Evolutionary conservation across 35 echinoderm and acorn worm species (phyloP).

Genomic region (Ptychodera flava): DNA sequence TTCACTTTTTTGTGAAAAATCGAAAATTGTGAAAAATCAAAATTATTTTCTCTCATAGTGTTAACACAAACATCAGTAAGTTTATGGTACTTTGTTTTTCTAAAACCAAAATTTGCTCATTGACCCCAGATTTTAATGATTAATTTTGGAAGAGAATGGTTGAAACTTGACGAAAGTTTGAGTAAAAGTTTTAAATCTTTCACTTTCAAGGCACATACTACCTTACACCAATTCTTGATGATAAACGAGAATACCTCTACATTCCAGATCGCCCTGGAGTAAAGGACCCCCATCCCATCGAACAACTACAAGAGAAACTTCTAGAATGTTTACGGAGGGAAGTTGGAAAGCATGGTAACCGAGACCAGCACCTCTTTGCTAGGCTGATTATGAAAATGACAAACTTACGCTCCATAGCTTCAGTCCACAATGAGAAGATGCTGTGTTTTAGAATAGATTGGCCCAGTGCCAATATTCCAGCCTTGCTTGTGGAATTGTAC

Average conservation of each 20-base stretch:
- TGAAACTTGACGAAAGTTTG: too few species aligned
- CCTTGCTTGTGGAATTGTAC: slow-evolving; percentile 5
- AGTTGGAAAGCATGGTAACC: not conserved
- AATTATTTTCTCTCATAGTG: not conserved
- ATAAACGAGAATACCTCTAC: too few species aligned
- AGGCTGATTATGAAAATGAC: slow-evolving; percentile 20
- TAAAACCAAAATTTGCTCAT: too few species aligned
- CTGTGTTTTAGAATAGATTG: slow-evolving; percentile 4
- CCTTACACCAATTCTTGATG: too few species aligned
- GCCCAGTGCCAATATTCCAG: not conserved
- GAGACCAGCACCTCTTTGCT: slow-evolving; percentile 3
- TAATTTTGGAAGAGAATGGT: too few species aligned
- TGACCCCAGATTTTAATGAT: too few species aligned
- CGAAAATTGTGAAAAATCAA: not conserved
- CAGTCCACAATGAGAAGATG: slow-evolving; percentile 14
- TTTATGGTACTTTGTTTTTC: too few species aligned
- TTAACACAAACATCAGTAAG: too few species aligned
- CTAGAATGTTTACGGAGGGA: slow-evolving; percentile 18
- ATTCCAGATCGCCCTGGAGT: slow-evolving; percentile 3
- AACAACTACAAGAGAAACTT: slow-evolving; percentile 8
- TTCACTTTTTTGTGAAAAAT: not conserved
- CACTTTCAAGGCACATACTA: too few species aligned
- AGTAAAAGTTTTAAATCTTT: too few species aligned
- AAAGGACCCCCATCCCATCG: slow-evolving; percentile 8
- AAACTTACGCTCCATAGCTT: not conserved